Evolutionary conservation across 2,888 invertebrate species (phyloP).

Genomic region (Glomeris marginata): DNA sequence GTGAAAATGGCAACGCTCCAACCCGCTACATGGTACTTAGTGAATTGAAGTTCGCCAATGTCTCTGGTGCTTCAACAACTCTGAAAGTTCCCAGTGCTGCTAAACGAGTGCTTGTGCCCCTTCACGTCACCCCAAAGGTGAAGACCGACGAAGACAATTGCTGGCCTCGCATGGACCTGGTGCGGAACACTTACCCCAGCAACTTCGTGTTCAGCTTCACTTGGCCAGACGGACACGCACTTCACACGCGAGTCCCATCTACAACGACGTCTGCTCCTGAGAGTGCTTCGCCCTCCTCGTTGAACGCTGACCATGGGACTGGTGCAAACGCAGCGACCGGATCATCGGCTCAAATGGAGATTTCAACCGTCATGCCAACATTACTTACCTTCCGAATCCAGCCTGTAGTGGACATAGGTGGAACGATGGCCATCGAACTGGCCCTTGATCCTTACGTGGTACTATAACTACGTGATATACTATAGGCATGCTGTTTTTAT

Average conservation of each 20-base stretch:
- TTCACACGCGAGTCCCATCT: slow-evolving; percentile 44
- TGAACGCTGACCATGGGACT: slow-evolving; percentile 21
- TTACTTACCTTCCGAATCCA: slow-evolving; percentile 53
- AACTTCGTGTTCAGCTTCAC: slow-evolving; percentile 58
- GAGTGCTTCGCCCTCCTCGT: slow-evolving; percentile 3
- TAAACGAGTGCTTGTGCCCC: slow-evolving; percentile 14
- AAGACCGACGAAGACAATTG: slow-evolving; percentile 9
- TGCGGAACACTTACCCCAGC: slow-evolving; percentile 49
- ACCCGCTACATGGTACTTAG: slow-evolving; percentile 15
- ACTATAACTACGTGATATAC: too few species aligned
- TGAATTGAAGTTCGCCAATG: slow-evolving; percentile 15
- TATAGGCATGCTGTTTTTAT: too few species aligned
- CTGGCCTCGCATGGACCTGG: slow-evolving; percentile 25
- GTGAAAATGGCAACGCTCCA: slow-evolving; percentile 15
- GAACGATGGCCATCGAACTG: slow-evolving; percentile 54
- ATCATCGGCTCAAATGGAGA: slow-evolving; percentile 36
- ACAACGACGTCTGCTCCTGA: slow-evolving; percentile 9
- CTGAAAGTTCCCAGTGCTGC: slow-evolving; percentile 12
- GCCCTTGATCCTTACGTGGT: slow-evolving; percentile 46
- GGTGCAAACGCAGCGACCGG: slow-evolving; percentile 17
- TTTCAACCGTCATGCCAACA: slow-evolving; percentile 47
- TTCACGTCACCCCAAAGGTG: slow-evolving; percentile 11
- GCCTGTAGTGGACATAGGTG: slow-evolving; percentile 60
- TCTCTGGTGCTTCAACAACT: slow-evolving; percentile 5
- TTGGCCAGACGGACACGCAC: slow-evolving; percentile 43